Conservation (phyloP, 2,888 invertebrate genomes). For the Bombylius major region DNA sequence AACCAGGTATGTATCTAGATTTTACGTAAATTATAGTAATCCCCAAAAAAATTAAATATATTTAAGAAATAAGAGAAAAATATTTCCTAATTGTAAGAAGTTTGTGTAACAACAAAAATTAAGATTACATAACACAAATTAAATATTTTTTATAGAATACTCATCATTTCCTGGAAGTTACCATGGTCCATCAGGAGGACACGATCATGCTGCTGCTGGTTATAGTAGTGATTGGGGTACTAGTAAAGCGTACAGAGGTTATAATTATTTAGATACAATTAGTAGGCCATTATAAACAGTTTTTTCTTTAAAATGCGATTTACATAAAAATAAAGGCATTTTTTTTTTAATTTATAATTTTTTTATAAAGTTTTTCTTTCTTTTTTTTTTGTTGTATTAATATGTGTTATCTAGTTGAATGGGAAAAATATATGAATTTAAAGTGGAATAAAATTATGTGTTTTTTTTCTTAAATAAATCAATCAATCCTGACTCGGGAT, state of each 20-base stretch:
- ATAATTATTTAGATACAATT: slow-evolving; percentile 12
- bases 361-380: no score
- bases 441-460: no score
- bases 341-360: no score
- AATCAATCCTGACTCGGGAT: no score
- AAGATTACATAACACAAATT: no score
- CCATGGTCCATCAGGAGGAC: neutral
- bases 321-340: no score
- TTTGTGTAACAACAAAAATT: no score
- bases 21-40: neutral
- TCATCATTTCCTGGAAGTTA: slow-evolving; percentile 30
- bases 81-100: neutral
- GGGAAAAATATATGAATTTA: no score
- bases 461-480: no score
- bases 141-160: slow-evolving; percentile 21
- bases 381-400: no score
- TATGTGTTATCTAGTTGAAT: no score
- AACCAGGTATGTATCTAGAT: slow-evolving; percentile 18
- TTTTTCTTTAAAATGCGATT: no score
- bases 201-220: neutral
- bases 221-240: slow-evolving; percentile 27
- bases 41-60: neutral
- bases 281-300: neutral
- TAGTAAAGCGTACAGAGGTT: slow-evolving; percentile 29
- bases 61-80: neutral